Evolutionary conservation across 92 coral and sea anemone species (phyloP), one percentile per base, ranked within the genome.

Genomic region (Desmophyllum pertusum): DNA sequence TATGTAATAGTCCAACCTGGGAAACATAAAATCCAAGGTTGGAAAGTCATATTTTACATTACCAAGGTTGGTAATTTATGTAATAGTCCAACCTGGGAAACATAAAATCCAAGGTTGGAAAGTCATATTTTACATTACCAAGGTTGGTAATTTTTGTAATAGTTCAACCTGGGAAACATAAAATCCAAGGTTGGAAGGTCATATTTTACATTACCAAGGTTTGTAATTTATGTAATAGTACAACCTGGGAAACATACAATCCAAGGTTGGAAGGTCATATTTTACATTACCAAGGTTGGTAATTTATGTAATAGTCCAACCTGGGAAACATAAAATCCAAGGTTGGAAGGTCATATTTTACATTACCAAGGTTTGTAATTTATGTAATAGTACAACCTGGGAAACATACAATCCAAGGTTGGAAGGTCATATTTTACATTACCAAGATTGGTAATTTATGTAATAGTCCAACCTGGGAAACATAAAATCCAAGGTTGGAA

Each of bases 121-220:
- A 46, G 48, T 76, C 10, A 36, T 76, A 74, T 2, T 14, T 61
- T 23, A 50, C 36, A 27, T 76, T 52, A 25, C 80, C n/a, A n/a
- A n/a, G n/a, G n/a, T n/a, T n/a, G n/a, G n/a, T n/a, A n/a, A n/a
- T n/a, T n/a, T n/a, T n/a, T 48, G n/a, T 31, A 75, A 75, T 52
- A 43, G 36, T 75, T 55, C 80, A 75, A 75, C 39, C 14, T 48
- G 18, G 80, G 65, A 52, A 75, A 51, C 33, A 75, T n/a, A 48
- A 53, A 46, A 81, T 38, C 84, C 84, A 68, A 69, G 64, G 33
- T 67, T 85, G 83, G 89, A 85, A 85, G 89, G 78, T 68, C 70
- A 64, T 73, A 62, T 75, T 66, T 84, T n/a, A 53, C 37, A 48
- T 43, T 78, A 41, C 89, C 84, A 85, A 78, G 15, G 72, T 85